A percentile compares a stretch with the other conserved stretches of the same genome.
Conservation (phyloP, 2,888 invertebrate species). For the Calephelis perditalis region DNA sequence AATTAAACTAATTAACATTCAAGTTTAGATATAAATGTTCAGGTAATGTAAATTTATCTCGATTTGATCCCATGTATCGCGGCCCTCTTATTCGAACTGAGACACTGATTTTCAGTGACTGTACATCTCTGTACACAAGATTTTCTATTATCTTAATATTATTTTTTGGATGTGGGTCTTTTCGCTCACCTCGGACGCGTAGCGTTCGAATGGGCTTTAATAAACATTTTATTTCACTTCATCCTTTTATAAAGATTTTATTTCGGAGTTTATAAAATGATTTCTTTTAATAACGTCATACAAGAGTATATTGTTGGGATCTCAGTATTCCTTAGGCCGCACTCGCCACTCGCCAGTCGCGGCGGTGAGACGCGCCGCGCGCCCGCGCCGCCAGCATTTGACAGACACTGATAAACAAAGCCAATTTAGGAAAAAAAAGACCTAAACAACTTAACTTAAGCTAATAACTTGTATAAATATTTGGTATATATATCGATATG, state of each 20-base stretch:
- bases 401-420: constrained; percentile 71
- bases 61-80: constrained; percentile 34
- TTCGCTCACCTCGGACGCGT: constrained; percentile 1
- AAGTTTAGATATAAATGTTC: constrained; percentile 19
- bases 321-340: constrained; percentile 30
- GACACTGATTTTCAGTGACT: constrained; percentile 34
- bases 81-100: constrained; percentile 28
- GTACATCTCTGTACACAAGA: constrained; percentile 44
- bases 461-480: constrained; percentile 77
- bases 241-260: constrained; percentile 34
- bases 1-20: constrained; percentile 29
- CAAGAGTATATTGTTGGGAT: constrained; percentile 36
- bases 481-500: constrained; percentile 77
- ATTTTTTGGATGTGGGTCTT: constrained; percentile 62
- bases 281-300: constrained; percentile 65
- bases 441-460: constrained; percentile 77
- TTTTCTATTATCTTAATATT: constrained; percentile 56
- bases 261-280: constrained; percentile 45
- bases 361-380: constrained; percentile 35
- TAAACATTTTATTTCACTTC: constrained; percentile 50
- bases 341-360: constrained; percentile 33
- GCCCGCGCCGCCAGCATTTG: constrained; percentile 52
- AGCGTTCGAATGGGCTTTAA: constrained; percentile 43
- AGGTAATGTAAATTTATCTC: constrained; percentile 34
- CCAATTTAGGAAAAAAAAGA: constrained; percentile 70